Conservation (phyloP, 2,888 invertebrate genomes). For the Aspidapion aeneum region DNA sequence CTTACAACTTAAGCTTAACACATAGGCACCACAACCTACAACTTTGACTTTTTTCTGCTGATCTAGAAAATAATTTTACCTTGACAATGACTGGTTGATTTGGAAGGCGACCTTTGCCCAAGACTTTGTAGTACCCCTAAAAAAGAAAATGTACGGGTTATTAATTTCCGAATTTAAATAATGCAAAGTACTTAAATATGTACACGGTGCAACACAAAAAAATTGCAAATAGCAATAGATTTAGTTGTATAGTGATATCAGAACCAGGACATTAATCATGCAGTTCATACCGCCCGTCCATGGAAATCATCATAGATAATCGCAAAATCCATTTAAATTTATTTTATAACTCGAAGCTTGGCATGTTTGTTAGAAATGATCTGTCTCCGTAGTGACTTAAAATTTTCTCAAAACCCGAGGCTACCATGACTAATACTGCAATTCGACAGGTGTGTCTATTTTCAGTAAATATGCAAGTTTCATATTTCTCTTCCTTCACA, state of each 20-base stretch:
- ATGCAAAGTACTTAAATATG: conserved; percentile 6
- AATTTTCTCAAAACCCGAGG: too few species aligned
- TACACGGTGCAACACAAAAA: too few species aligned
- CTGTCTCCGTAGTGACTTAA: too few species aligned
- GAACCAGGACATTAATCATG: conserved; percentile 39
- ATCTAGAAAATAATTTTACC: conserved; percentile 97
- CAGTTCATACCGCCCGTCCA: conserved; percentile 54
- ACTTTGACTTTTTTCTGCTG: conserved; percentile 96
- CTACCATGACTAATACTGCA: too few species aligned
- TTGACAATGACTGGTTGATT: conserved; percentile 98
- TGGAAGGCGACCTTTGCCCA: conserved; percentile 96
- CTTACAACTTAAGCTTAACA: conserved; percentile 70
- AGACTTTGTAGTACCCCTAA: conserved; percentile 95
- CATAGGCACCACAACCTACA: conserved; percentile 96
- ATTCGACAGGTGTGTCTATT: too few species aligned
- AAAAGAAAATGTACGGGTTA: conserved; percentile 30
- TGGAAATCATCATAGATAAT: conserved; percentile 37
- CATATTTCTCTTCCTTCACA: too few species aligned
- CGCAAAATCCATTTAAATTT: not conserved
- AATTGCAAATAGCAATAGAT: too few species aligned
- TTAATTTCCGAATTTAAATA: not conserved
- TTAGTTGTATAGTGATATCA: too few species aligned
- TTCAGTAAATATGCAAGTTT: too few species aligned
- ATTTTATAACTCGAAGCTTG: too few species aligned
- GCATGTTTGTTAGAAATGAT: too few species aligned